Base-by-base conservation (phyloP, 2,113 vertebrate genomes). In the Budorcas taxicolor region DNA sequence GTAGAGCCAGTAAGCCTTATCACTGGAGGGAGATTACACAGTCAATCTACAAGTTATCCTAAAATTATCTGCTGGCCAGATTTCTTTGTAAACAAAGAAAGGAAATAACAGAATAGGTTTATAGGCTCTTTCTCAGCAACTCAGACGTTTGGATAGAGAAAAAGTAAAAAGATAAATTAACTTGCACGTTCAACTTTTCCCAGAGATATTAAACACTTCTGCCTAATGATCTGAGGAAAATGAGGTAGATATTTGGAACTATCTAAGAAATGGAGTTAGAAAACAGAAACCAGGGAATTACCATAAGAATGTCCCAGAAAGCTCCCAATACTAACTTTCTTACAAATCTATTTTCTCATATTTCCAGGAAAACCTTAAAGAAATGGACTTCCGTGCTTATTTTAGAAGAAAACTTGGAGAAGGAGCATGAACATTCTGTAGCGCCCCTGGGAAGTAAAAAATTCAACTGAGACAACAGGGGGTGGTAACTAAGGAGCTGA, bases 11-110 rank as follows among this genome's bases (percentile, higher is more conserved):
- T 45, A 94, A 94, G 53, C 33, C 52, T n/a, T 57, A 94, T 76
- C 55, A 93, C 12, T 82, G 33, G 36, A 60, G n/a, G 60, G 60
- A 97, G 16, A 94, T 91, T 67, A 96, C 3, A 93, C 17, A 82
- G 29, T 31, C 89, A 95, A 88, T 6, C 76, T 29, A 80, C 19
- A n/a, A 80, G 33, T 93, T 87, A 83, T 8, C 17, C 31, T 95
- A 87, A 87, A 90, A 89, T 89, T 33, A 94, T 45, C 58, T 90
- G 25, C 52, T 80, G 87, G 29, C 27, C 67, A 95, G 19, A 87
- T 91, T 90, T 60, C 78, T 96, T 50, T 96, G 52, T 53, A 90
- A 88, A 29, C n/a, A 81, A 93, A 74, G 17, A 85, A 94, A 94
- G 15, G 47, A 93, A 29, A 87, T 47, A 87, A 93, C 13, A 95